A percentile compares a stretch with the other conserved stretches of the same genome.
Conservation (phyloP, 53 echinoderm and acorn worm genomes). For the Holothuria scabra region DNA sequence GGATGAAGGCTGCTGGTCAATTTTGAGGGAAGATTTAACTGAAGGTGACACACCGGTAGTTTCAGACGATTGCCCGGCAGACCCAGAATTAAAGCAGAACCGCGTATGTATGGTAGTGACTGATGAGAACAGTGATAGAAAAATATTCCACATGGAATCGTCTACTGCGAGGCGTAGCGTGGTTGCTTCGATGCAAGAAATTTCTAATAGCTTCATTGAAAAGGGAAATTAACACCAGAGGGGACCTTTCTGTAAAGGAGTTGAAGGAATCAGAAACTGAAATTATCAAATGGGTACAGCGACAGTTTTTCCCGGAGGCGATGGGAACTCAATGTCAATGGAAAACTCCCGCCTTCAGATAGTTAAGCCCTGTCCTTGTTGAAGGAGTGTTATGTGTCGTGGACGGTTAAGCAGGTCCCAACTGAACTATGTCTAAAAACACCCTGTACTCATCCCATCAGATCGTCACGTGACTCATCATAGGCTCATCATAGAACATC, state of each 20-base stretch:
- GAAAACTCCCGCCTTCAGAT: conserved; percentile 17
- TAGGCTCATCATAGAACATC: conserved; percentile 52
- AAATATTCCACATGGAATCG: conserved; percentile 55
- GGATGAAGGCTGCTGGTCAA: too few species aligned
- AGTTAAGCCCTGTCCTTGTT: conserved; percentile 46
- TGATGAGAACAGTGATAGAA: conserved; percentile 9
- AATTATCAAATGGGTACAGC: too few species aligned
- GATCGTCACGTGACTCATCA: conserved; percentile 74
- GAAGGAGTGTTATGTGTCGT: conserved; percentile 64
- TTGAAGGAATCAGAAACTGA: conserved; percentile 18
- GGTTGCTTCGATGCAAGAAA: conserved; percentile 45
- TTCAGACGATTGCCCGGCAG: too few species aligned
- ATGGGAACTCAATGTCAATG: neutral
- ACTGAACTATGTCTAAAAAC: conserved; percentile 40
- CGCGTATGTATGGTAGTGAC: too few species aligned
- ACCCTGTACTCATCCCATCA: conserved; percentile 62
- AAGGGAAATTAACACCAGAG: neutral
- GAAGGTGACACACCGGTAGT: too few species aligned
- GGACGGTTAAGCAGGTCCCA: conserved; percentile 58
- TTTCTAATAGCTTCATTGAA: neutral
- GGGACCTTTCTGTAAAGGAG: conserved; percentile 24
- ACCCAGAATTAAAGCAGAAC: too few species aligned
- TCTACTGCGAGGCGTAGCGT: conserved; percentile 26
- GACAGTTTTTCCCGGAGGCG: neutral
- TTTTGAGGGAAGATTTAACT: too few species aligned